A percentile compares a stretch with the other conserved stretches of the same genome.
Evolutionary conservation across 2,113 vertebrate species (phyloP).

Genomic region (Oreochromis aureus): DNA sequence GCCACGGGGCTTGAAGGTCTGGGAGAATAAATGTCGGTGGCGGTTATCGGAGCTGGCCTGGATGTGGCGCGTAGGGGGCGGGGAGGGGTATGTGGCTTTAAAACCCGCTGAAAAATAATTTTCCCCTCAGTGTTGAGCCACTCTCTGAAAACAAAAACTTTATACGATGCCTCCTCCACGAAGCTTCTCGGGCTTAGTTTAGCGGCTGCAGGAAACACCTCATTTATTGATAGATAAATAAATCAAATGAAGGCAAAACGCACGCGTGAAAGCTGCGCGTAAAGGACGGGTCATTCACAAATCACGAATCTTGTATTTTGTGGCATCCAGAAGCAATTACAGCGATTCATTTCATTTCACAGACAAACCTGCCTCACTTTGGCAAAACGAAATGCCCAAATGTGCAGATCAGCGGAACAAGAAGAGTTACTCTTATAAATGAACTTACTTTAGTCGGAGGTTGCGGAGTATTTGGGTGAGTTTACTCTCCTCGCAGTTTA

Average conservation of each 20-base stretch:
- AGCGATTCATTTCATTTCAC: not conserved
- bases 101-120: not conserved
- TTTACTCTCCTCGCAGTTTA: conserved; percentile 9
- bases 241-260: not conserved
- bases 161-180: not conserved
- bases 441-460: conserved; percentile 52
- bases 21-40: not conserved
- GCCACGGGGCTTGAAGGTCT: not conserved
- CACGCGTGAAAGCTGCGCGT: conserved; percentile 1
- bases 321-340: conserved; percentile 2
- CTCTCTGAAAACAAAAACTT: not conserved
- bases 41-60: not conserved
- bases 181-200: not conserved
- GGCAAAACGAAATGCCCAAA: not conserved
- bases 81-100: not conserved
- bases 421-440: not conserved
- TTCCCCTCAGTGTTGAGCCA: not conserved
- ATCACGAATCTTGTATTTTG: not conserved
- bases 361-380: not conserved
- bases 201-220: not conserved
- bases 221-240: not conserved
- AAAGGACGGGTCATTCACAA: conserved; percentile 9
- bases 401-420: not conserved
- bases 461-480: conserved; percentile 15
- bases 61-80: conserved; percentile 23